Conservation (phyloP, 2,888 invertebrate genomes). For the Mesorhabditis spiculigera region DNA sequence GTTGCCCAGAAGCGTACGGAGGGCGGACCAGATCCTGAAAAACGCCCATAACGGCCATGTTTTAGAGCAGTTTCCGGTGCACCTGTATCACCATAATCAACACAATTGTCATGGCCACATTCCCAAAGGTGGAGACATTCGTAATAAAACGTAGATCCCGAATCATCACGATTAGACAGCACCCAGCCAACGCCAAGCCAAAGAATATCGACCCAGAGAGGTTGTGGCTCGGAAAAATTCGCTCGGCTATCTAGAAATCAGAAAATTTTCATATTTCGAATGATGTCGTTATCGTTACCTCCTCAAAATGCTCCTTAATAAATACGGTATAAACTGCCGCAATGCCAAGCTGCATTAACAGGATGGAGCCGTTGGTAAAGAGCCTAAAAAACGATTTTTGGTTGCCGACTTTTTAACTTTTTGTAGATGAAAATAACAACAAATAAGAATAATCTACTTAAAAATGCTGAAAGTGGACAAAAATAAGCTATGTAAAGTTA, state of each 20-base stretch:
- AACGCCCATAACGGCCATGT: no score
- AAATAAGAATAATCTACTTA: no score
- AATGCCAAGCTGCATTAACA: neutral
- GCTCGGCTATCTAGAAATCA: neutral
- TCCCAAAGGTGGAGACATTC: neutral
- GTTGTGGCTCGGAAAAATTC: neutral
- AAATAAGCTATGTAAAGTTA: no score
- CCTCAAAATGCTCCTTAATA: conserved; percentile 1
- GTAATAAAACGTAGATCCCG: neutral
- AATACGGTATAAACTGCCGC: neutral
- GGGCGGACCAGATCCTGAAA: conserved; percentile 3
- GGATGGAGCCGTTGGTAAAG: neutral
- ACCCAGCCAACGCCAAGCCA: neutral
- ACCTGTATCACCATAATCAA: neutral
- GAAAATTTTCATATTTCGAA: no score
- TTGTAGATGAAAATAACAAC: no score
- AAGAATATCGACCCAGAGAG: neutral
- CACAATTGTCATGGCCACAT: neutral
- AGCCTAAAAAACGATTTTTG: neutral
- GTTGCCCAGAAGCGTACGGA: neutral
- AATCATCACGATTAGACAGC: neutral
- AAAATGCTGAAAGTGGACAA: neutral
- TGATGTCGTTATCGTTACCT: neutral
- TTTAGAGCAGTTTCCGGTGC: no score
- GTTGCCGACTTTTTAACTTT: no score